These are phyloP conservation scores for Phocides pigmalion DNA, from an alignment of 1,140 invertebrate genomes.

Conservation along the genomic window DNA sequence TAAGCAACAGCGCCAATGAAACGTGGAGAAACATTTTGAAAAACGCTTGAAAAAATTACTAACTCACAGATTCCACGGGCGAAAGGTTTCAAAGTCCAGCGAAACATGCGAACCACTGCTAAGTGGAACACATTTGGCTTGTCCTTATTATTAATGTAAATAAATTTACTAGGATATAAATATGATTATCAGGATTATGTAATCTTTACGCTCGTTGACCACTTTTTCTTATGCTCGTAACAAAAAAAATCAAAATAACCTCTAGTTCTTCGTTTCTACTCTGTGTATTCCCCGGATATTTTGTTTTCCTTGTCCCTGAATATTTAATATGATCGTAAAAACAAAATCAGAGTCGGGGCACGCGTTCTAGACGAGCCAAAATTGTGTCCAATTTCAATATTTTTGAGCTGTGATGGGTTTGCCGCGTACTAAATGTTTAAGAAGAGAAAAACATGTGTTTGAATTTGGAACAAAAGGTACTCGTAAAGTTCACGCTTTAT, in stretches of 20 bases:
- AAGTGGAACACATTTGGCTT: no score
- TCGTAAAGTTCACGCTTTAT: no score
- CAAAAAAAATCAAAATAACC: background rate
- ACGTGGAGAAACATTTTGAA: no score
- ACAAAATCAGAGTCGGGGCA: constrained; percentile 20
- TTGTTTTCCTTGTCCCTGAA: constrained; percentile 26
- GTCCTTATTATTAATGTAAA: no score
- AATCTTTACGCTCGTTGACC: no score
- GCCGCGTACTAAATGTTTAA: background rate
- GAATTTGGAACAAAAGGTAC: background rate
- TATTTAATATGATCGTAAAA: constrained; percentile 28
- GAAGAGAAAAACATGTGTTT: background rate
- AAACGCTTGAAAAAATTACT: no score
- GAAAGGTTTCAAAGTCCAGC: no score
- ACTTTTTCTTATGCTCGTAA: background rate
- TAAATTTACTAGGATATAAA: no score
- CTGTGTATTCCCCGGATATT: constrained; percentile 14
- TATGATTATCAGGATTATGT: no score
- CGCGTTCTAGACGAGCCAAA: background rate
- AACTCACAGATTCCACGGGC: no score
- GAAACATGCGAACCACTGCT: no score
- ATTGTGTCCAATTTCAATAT: constrained; percentile 31
- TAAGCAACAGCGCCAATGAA: no score
- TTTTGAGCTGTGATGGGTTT: constrained; percentile 9
- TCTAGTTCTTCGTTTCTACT: background rate